Evolutionary conservation across 2,888 invertebrate species (phyloP), one percentile per base, ranked within the genome.

Genomic region (Acronicta psi): DNA sequence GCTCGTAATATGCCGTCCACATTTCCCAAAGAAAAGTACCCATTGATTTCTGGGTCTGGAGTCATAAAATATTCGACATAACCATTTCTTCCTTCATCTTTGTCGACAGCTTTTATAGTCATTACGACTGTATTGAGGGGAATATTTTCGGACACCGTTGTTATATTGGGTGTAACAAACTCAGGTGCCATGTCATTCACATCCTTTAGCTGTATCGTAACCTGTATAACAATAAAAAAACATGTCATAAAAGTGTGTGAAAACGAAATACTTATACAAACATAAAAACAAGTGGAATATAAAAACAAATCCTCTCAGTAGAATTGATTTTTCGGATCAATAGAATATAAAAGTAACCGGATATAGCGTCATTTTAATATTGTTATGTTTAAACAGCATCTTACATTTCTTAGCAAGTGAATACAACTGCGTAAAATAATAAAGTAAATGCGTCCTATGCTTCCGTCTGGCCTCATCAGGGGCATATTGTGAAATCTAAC

Each of bases 111-210:
- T 90, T 98, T 98, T 62, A 98, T 96, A 10, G 97, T 97, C 96
- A 98, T 97, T 23, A 98, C 96, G 38, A 98, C 97, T 2, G 98
- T 97, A 84, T 98, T 98, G 40, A 96, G 88, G 11, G 98, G 96
- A 62, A 97, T 96, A 89, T 98, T 98, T 93, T 98, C 98, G 61
- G 96, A 95, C 14, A 98, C 96, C 36, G 96, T 92, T 31, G 98
- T 97, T 82, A 96, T 95, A 82, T 97, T 97, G 18, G 97, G 95
- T 5, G 97, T 96, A 68, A 97, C 95, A 89, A 99, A 98, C 82
- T 96, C 96, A 5, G 99, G 99, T 36, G 97, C 96, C 95, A 98
- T 97, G 87, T 99, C 99, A 92, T 99, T 99, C 66, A 98, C 97
- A 89, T 99, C 99, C 84, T 97, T 96, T 52, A 99, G 94, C 65